phyloP scores from a whole-genome alignment of 1,140 invertebrate species.

The Bombus waltoni region DNA sequence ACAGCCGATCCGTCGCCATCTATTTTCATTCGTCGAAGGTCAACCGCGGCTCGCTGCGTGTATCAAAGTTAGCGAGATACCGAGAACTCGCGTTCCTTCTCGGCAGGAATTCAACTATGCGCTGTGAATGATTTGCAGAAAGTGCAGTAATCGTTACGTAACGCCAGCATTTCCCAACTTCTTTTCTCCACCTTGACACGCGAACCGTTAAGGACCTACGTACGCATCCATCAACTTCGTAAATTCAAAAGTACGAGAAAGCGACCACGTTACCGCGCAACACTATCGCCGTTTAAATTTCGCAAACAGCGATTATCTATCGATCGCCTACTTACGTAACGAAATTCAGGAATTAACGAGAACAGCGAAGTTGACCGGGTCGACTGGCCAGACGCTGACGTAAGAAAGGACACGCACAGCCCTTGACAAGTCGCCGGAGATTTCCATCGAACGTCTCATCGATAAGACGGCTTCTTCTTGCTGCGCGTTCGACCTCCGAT shows the following conservation, averaged over 20 bases:
- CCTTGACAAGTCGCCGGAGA: too few species aligned
- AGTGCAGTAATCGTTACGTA: conserved; percentile 16
- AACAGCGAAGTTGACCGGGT: too few species aligned
- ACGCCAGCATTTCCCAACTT: conserved; percentile 3
- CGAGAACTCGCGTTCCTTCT: conserved; percentile 29
- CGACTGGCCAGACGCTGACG: too few species aligned
- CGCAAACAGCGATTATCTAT: too few species aligned
- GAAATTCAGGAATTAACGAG: too few species aligned
- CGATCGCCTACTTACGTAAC: too few species aligned
- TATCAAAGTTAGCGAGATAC: conserved; percentile 29
- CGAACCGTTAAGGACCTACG: not conserved
- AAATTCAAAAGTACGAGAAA: not conserved
- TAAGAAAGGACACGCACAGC: not conserved
- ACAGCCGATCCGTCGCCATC: conserved; percentile 21
- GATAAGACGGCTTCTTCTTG: not conserved
- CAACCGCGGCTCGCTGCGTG: conserved; percentile 18
- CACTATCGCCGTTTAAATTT: too few species aligned
- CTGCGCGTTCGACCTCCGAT: conserved; percentile 43
- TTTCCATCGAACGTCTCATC: not conserved
- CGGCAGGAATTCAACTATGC: conserved; percentile 20
- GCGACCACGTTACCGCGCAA: not conserved
- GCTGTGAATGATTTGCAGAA: conserved; percentile 44
- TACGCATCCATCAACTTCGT: not conserved
- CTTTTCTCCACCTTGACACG: not conserved
- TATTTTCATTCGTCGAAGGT: conserved; percentile 48